These are phyloP conservation scores for Mastomys natalensis DNA, from an alignment of 2,113 vertebrate genomes.

Conservation along the genomic window DNA sequence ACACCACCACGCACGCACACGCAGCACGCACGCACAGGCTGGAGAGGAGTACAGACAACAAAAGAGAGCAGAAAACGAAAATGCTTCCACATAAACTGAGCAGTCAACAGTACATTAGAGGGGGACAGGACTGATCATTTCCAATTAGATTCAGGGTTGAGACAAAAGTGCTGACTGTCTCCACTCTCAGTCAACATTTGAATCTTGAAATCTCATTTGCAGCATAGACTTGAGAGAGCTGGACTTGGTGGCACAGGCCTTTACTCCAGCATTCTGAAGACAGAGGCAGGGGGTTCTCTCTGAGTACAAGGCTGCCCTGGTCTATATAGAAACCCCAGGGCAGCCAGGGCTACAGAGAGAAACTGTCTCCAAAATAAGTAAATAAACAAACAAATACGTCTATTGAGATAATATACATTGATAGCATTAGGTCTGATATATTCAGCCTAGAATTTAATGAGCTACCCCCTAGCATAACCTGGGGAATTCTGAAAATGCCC, in stretches of 20 bases:
- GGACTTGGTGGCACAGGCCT: not conserved
- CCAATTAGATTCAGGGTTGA: not conserved
- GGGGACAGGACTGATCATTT: not conserved
- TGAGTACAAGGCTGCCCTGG: not conserved
- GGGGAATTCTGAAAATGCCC: not conserved
- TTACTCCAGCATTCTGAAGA: not conserved
- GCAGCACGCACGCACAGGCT: not conserved
- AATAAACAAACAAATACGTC: not conserved
- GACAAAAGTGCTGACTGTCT: not conserved
- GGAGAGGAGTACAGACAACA: not conserved
- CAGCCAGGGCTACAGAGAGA: not conserved
- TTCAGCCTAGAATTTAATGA: not conserved
- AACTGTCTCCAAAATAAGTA: not conserved
- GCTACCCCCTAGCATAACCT: not conserved
- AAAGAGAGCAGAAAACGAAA: not conserved
- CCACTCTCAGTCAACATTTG: not conserved
- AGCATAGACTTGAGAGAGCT: not conserved
- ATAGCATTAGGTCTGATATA: not conserved
- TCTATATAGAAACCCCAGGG: not conserved
- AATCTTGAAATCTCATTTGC: not conserved
- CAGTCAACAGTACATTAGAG: not conserved
- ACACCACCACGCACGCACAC: not conserved
- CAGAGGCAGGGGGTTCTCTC: not conserved
- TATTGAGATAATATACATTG: not conserved
- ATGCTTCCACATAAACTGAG: not conserved